Percentiles rank a stretch among this genome's conserved stretches.
phyloP scores from a whole-genome alignment of 1,140 invertebrate species.

The Temnothorax nylanderi region DNA sequence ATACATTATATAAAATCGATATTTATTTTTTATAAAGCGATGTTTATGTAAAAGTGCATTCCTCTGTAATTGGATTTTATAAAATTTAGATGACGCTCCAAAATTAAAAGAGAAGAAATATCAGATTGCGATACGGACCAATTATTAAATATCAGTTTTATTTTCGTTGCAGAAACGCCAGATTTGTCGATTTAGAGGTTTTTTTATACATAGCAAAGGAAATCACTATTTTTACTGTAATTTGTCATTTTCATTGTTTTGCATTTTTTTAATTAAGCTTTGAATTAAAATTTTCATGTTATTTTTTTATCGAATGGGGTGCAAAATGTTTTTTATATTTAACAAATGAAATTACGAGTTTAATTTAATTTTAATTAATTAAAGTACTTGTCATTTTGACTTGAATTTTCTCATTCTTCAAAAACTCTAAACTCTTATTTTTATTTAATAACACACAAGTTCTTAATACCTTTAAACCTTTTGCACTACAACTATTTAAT shows the following conservation, averaged over 20 bases:
- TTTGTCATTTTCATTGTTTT: background rate
- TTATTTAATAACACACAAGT: background rate
- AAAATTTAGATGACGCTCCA: background rate
- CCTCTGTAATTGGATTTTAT: background rate
- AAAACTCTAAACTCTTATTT: background rate
- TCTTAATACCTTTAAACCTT: background rate
- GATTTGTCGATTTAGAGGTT: background rate
- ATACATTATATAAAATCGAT: background rate
- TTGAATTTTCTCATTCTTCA: background rate
- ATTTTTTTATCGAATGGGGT: background rate
- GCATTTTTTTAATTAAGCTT: background rate
- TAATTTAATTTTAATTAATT: background rate
- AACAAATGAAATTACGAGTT: background rate
- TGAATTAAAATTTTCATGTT: background rate
- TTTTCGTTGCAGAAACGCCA: background rate
- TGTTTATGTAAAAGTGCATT: background rate
- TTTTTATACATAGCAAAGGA: background rate
- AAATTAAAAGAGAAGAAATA: background rate
- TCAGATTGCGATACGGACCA: background rate
- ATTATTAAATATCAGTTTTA: slow-evolving; percentile 7
- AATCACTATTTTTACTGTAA: background rate
- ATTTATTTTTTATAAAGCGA: background rate
- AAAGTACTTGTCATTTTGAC: background rate
- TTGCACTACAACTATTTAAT: background rate
- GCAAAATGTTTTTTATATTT: background rate